Conservation (phyloP, 1,140 invertebrate species). For the Pogonomyrmex barbatus region DNA sequence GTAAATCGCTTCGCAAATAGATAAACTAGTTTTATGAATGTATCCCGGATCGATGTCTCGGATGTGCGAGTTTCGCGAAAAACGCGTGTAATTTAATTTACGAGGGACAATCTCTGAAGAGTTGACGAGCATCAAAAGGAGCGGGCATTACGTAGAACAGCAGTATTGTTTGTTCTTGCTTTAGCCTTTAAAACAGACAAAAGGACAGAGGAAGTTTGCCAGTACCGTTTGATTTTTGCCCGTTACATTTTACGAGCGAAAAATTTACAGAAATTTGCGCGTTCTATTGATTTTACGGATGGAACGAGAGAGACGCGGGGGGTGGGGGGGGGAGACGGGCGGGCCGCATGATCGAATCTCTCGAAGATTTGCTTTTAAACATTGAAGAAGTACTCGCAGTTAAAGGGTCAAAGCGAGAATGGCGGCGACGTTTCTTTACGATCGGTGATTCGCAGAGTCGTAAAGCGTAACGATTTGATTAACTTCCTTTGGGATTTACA, state of each 20-base stretch:
- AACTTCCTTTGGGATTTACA: constrained; percentile 55
- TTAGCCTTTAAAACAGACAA: constrained; percentile 9
- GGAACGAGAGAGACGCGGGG: background rate
- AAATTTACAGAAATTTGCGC: constrained; percentile 45
- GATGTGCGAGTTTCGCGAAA: background rate
- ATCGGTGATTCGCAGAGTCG: constrained; percentile 33
- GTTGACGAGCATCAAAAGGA: constrained; percentile 15
- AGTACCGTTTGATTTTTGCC: constrained; percentile 22
- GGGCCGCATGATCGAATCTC: constrained; percentile 44
- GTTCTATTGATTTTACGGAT: constrained; percentile 35
- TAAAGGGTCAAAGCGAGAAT: constrained; percentile 54
- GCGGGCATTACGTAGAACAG: constrained; percentile 10
- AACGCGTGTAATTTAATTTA: constrained; percentile 29
- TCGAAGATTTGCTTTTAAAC: constrained; percentile 56
- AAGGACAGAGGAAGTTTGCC: constrained; percentile 7
- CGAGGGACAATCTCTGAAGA: background rate
- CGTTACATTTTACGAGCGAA: constrained; percentile 12
- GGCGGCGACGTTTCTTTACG: constrained; percentile 51
- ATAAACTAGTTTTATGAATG: background rate
- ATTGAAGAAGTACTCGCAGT: constrained; percentile 28
- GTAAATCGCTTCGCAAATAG: constrained; percentile 23
- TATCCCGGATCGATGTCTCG: background rate
- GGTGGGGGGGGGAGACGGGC: background rate
- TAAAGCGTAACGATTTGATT: constrained; percentile 62
- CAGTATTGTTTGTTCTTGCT: constrained; percentile 30